Evolutionary conservation across 2,797 vertebrate species (phyloP), one percentile per base, ranked within the genome.

Genomic region (Spinus olivaceus): DNA sequence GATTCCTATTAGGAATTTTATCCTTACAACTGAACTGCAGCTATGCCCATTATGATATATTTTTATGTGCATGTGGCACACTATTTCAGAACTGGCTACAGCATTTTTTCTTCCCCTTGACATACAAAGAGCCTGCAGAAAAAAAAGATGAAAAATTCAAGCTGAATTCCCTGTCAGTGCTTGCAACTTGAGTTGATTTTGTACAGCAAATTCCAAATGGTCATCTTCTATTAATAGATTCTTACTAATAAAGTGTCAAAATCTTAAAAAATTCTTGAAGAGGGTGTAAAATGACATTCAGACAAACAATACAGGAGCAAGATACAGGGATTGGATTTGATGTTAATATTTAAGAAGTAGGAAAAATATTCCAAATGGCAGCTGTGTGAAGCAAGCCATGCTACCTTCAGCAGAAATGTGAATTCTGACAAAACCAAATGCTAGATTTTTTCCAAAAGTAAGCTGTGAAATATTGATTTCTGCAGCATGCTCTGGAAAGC

Each of bases 1-100:
- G 84, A 84, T 94, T 95, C 83, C 77, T 93, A 95, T 88, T 53
- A 82, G 32, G 80, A 96, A 87, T 88, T 94, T 97, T 88, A 49
- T 72, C 65, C 88, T 93, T 91, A 83, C 8, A 44, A 93, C 56
- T 86, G 70, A 97, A 97, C 96, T 94, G 96, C 79, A 92, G 76
- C 89, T 41, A 39, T 91, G 79, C 76, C 92, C 86, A 71, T 30
- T 21, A 56, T 92, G 81, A 94, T 88, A 19, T 22, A 94, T 93
- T 96, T 97, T 92, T 88, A 92, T 13, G 50, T 51, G 51, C 35
- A 44, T 25, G 79, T 19, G 57, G 33, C 44, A 87, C 49, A 72
- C 57, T 95, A 95, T 96, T 96, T 96, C 69, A 92, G 69, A 82
- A 90, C 74, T 78, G 25, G 27, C 81, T 76, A 47, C 13, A 88